Evolutionary conservation across 2,113 vertebrate species (phyloP).

Genomic region (Forbesichthys papilliferus): DNA sequence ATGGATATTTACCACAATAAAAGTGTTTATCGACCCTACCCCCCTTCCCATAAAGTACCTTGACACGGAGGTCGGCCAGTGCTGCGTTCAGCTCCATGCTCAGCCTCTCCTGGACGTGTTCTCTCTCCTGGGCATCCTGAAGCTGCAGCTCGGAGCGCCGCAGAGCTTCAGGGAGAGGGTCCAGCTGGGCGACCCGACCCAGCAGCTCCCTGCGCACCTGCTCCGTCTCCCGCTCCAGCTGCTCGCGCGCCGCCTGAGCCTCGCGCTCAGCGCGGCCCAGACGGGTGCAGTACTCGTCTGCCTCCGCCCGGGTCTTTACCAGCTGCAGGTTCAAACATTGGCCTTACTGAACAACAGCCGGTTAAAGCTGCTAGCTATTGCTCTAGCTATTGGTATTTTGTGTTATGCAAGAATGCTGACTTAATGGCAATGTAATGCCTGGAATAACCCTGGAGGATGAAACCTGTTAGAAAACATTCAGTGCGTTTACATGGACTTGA

Average conservation of each 20-base stretch:
- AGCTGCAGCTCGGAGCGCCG: slow-evolving; percentile 79
- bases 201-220: slow-evolving; percentile 81
- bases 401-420: too few species aligned
- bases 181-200: slow-evolving; percentile 80
- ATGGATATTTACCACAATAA: too few species aligned
- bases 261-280: slow-evolving; percentile 81
- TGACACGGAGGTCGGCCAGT: slow-evolving; percentile 83
- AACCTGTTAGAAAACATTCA: too few species aligned
- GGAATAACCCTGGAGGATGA: too few species aligned
- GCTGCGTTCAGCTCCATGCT: slow-evolving; percentile 79
- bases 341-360: background rate
- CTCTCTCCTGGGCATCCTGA: slow-evolving; percentile 83
- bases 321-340: slow-evolving; percentile 70
- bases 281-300: slow-evolving; percentile 79
- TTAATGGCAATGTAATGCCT: too few species aligned
- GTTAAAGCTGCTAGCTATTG: too few species aligned
- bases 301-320: slow-evolving; percentile 80
- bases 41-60: slow-evolving; percentile 71
- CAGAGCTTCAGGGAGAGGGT: slow-evolving; percentile 85
- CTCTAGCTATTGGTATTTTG: too few species aligned
- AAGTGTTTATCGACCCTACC: too few species aligned
- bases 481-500: too few species aligned
- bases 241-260: slow-evolving; percentile 73
- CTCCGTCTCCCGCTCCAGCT: slow-evolving; percentile 82
- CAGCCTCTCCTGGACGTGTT: slow-evolving; percentile 82